Conservation (phyloP, 2,113 vertebrate genomes). For the Pantherophis guttatus region DNA sequence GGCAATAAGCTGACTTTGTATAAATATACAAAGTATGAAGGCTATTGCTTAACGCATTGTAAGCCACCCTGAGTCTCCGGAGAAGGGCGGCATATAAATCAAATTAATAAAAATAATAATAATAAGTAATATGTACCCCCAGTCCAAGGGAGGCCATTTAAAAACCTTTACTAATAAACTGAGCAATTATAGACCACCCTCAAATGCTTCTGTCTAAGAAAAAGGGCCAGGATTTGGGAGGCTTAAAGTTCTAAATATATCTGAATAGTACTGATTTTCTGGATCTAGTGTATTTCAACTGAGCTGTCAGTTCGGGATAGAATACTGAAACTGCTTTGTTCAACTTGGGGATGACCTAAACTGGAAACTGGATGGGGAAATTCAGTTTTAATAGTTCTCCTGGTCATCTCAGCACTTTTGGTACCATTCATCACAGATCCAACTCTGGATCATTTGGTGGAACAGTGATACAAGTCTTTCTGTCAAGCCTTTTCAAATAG, state of each 20-base stretch:
- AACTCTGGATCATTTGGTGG: background rate
- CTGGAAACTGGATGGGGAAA: background rate
- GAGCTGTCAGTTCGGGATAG: background rate
- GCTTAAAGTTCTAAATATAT: background rate
- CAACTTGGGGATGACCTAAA: background rate
- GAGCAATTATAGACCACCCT: background rate
- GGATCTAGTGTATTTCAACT: background rate
- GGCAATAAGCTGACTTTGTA: too few species aligned
- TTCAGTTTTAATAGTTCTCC: background rate
- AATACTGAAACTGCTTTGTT: background rate
- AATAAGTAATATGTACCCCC: background rate
- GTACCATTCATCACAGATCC: background rate
- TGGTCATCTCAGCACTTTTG: background rate
- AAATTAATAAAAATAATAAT: too few species aligned
- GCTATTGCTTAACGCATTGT: too few species aligned
- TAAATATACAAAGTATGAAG: too few species aligned
- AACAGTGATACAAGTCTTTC: background rate
- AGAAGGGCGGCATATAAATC: too few species aligned
- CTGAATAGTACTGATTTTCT: background rate
- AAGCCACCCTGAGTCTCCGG: too few species aligned
- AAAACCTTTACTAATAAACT: background rate
- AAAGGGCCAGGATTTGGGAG: background rate
- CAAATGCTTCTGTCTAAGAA: background rate
- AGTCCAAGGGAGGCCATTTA: background rate
- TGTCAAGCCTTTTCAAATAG: background rate